A percentile compares a stretch with the other conserved stretches of the same genome.
These are phyloP conservation scores for Lepus oiostolus DNA, from an alignment of 2,797 vertebrate species.

Conservation along the genomic window DNA sequence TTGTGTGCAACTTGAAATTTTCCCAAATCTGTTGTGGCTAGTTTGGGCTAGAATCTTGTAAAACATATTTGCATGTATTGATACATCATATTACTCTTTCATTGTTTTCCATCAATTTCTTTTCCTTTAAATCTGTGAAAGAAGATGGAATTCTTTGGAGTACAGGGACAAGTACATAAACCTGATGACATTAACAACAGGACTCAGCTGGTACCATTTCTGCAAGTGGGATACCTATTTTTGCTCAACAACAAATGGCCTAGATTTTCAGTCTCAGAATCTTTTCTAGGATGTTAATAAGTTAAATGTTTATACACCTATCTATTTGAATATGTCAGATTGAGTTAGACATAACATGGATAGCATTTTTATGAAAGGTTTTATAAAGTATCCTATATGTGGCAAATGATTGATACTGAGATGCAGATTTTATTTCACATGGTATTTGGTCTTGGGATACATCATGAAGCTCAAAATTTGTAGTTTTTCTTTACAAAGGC, in stretches of 20 bases:
- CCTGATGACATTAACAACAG: not conserved
- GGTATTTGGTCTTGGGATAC: not conserved
- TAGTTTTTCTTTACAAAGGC: not conserved
- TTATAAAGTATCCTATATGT: not conserved
- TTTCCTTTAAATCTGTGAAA: not conserved
- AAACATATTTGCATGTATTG: conserved; percentile 12
- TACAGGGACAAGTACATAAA: not conserved
- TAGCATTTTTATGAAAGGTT: not conserved
- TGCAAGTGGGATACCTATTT: not conserved
- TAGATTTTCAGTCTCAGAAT: not conserved
- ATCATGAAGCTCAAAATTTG: not conserved
- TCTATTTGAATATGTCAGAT: conserved; percentile 36
- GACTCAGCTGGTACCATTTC: not conserved
- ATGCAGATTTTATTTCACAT: not conserved
- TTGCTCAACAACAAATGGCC: not conserved
- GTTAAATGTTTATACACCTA: not conserved
- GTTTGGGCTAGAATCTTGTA: conserved; percentile 6
- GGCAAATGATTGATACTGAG: not conserved
- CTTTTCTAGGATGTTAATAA: conserved; percentile 26
- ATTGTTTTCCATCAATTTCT: conserved; percentile 40
- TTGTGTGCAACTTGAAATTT: conserved; percentile 40
- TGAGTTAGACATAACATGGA: not conserved
- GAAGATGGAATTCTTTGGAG: conserved; percentile 21
- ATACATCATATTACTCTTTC: conserved; percentile 3
- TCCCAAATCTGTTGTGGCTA: conserved; percentile 18